phyloP scores from a whole-genome alignment of 2,888 invertebrate species.

The Idaea dimidiata region DNA sequence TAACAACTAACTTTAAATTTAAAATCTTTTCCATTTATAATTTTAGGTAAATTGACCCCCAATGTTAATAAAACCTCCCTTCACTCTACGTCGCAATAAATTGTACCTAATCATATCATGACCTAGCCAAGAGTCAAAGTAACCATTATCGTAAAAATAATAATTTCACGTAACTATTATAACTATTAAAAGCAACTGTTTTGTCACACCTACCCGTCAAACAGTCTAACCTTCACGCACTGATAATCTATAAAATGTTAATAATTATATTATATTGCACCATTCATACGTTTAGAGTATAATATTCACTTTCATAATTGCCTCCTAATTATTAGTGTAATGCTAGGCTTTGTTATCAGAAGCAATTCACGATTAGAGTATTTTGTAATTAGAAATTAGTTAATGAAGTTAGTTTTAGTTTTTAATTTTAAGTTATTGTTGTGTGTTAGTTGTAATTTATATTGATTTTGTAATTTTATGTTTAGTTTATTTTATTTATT shows the following conservation, averaged over 20 bases:
- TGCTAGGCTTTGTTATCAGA: slow-evolving; percentile 1
- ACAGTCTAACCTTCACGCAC: slow-evolving; percentile 18
- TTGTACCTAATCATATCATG: not conserved
- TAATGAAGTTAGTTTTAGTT: too few species aligned
- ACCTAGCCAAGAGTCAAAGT: not conserved
- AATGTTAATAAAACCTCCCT: too few species aligned
- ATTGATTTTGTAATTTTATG: too few species aligned
- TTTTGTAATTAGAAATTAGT: not conserved
- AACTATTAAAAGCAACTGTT: not conserved
- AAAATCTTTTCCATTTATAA: too few species aligned
- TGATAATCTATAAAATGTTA: slow-evolving; percentile 21
- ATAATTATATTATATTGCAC: slow-evolving; percentile 21
- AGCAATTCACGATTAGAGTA: not conserved
- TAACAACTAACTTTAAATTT: too few species aligned
- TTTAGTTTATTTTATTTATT: too few species aligned
- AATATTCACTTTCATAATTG: not conserved
- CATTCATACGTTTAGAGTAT: not conserved
- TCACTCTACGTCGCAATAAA: too few species aligned
- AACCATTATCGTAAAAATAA: not conserved
- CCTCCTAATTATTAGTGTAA: not conserved
- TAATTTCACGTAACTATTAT: not conserved
- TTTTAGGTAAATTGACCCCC: too few species aligned
- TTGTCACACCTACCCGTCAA: not conserved
- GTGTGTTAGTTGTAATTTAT: too few species aligned
- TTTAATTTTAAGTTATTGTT: too few species aligned